Conservation (phyloP, 2,113 vertebrate species). For the Bungarus multicinctus region DNA sequence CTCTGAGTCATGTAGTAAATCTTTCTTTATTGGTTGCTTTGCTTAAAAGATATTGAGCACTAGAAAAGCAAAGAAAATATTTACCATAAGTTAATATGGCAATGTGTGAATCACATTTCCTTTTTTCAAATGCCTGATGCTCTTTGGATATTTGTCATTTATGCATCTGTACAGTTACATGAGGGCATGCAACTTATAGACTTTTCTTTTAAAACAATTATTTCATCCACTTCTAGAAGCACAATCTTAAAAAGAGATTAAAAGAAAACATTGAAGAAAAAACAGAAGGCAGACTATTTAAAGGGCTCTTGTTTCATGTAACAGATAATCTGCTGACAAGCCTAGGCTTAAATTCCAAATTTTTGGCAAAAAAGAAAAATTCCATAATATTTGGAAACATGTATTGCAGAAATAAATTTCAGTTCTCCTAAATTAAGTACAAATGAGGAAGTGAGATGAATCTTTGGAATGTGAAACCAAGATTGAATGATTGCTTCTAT, state of each 20-base stretch:
- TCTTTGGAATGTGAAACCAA: neutral
- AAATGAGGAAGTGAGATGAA: constrained; percentile 13
- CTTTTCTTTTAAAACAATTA: constrained; percentile 35
- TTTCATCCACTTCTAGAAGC: neutral
- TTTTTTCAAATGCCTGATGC: constrained; percentile 28
- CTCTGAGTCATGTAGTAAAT: neutral
- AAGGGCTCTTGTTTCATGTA: constrained; percentile 24
- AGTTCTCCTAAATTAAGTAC: constrained; percentile 40
- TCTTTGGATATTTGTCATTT: constrained; percentile 27
- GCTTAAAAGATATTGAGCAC: neutral
- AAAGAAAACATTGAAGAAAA: neutral
- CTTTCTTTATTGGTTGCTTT: neutral
- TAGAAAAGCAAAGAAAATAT: neutral
- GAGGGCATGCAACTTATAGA: constrained; percentile 34
- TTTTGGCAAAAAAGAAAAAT: constrained; percentile 29
- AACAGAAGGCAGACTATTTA: constrained; percentile 45
- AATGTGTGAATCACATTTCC: constrained; percentile 16
- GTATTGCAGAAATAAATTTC: constrained; percentile 49
- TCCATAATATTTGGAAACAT: constrained; percentile 66
- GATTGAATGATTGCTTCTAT: too few species aligned
- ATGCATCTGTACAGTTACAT: constrained; percentile 15
- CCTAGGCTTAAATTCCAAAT: constrained; percentile 32
- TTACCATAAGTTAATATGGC: neutral
- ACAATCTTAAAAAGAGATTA: constrained; percentile 32
- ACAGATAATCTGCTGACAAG: constrained; percentile 45